Percentiles rank a stretch among this genome's conserved stretches.
Conservation (phyloP, 2,888 invertebrate genomes). For the Ceraclea dissimilis region DNA sequence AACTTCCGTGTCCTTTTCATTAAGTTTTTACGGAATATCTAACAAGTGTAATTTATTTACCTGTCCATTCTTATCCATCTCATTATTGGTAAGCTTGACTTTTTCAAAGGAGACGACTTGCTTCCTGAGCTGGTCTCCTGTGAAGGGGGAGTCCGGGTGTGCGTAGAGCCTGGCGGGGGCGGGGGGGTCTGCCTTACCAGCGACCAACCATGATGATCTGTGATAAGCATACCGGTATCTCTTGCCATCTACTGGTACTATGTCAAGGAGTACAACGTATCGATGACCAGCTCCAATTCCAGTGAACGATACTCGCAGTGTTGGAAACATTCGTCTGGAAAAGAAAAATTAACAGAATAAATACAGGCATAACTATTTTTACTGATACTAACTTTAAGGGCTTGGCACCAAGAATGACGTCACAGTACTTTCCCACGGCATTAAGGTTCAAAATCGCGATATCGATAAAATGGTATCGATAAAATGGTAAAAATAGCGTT, state of each 20-base stretch:
- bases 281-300: conserved; percentile 74
- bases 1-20: too few species aligned
- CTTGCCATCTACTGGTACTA: conserved; percentile 94
- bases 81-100: conserved; percentile 96
- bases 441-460: too few species aligned
- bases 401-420: too few species aligned
- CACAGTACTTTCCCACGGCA: too few species aligned
- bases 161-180: conserved; percentile 88
- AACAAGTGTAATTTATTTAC: too few species aligned
- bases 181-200: conserved; percentile 97
- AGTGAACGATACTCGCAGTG: conserved; percentile 88
- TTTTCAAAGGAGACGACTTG: conserved; percentile 98
- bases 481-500: too few species aligned
- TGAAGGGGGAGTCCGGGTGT: conserved; percentile 95
- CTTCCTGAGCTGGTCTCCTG: conserved; percentile 90
- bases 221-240: conserved; percentile 97
- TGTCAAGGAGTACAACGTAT: conserved; percentile 92
- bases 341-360: conserved; percentile 4
- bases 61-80: conserved; percentile 93
- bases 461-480: too few species aligned
- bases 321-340: conserved; percentile 95
- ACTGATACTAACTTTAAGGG: too few species aligned
- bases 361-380: too few species aligned
- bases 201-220: conserved; percentile 95
- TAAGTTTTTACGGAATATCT: too few species aligned